phyloP scores from a whole-genome alignment of 2,797 vertebrate species.

The Anguilla marmorata region DNA sequence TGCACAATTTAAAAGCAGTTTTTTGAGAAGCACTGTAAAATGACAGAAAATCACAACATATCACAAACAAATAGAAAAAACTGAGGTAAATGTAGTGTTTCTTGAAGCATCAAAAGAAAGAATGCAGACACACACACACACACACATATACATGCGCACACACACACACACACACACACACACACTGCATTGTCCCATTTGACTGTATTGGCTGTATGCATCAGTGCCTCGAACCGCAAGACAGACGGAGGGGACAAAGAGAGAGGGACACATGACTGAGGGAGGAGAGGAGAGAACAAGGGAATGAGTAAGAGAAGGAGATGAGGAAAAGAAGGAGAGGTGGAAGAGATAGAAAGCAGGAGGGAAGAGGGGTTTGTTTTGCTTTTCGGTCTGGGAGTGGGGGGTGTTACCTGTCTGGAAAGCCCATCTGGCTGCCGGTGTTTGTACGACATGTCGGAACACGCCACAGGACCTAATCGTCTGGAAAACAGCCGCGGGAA shows the following conservation, averaged over 20 bases:
- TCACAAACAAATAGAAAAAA: not conserved
- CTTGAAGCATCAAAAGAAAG: not conserved
- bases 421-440: slow-evolving; percentile 26
- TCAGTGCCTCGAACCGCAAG: not conserved
- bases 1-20: not conserved
- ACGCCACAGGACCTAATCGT: slow-evolving; percentile 57
- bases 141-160: not conserved
- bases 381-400: not conserved
- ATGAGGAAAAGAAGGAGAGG: not conserved
- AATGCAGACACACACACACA: not conserved
- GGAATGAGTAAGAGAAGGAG: slow-evolving; percentile 1
- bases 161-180: slow-evolving; percentile 4
- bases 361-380: not conserved
- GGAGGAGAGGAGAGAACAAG: not conserved
- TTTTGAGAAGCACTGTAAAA: not conserved
- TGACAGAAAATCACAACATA: not conserved
- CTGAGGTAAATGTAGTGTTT: not conserved
- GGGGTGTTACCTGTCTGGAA: not conserved
- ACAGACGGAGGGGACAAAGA: slow-evolving; percentile 40
- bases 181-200: slow-evolving; percentile 48
- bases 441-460: slow-evolving; percentile 47
- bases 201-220: slow-evolving; percentile 49
- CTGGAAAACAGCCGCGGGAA: slow-evolving; percentile 37
- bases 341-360: not conserved
- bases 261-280: slow-evolving; percentile 14